Conservation (phyloP, 2,113 vertebrate genomes). For the Apodemus speciosus region DNA sequence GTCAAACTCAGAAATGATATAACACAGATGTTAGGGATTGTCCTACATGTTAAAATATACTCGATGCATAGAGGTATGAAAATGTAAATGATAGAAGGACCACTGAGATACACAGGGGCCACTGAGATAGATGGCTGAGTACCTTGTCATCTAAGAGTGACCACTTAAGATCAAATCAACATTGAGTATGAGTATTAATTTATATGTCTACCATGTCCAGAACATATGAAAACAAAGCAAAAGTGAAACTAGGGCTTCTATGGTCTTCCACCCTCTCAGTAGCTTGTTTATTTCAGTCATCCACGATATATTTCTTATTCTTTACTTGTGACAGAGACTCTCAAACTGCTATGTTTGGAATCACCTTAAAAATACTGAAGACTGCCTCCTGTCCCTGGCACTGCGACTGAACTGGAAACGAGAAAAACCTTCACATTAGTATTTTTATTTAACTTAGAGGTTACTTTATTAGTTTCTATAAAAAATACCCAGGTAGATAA, state of each 20-base stretch:
- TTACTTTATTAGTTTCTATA: background rate
- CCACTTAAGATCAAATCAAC: background rate
- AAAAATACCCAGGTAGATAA: background rate
- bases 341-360: conserved; percentile 9
- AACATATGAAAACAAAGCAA: conserved; percentile 30
- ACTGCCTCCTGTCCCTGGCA: background rate
- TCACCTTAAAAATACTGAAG: background rate
- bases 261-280: background rate
- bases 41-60: background rate
- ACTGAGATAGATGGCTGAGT: background rate
- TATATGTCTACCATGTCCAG: background rate
- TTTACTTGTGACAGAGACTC: background rate
- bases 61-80: conserved; percentile 9
- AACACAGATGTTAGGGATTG: background rate
- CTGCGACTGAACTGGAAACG: background rate
- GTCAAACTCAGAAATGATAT: background rate
- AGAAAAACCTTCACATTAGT: background rate
- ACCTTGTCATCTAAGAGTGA: background rate
- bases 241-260: background rate
- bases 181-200: no score
- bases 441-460: background rate
- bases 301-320: background rate
- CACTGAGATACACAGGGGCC: no score
- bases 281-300: conserved; percentile 33
- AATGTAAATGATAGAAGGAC: conserved; percentile 1